phyloP scores from a whole-genome alignment of 2,797 vertebrate genomes.

The Siniperca scherzeri region DNA sequence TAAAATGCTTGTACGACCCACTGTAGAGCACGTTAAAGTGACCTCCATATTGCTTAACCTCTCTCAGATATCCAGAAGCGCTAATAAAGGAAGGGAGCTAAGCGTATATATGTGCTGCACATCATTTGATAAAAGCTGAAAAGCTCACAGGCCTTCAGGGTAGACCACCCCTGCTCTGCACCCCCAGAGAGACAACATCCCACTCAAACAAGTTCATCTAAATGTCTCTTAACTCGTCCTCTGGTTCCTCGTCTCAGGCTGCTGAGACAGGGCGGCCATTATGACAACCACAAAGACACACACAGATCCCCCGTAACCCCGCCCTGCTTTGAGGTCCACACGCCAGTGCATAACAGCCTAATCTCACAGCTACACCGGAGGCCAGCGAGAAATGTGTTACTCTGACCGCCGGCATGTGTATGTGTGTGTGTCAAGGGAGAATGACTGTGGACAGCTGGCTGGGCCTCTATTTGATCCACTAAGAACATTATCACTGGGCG shows the following conservation, averaged over 20 bases:
- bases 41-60: constrained; percentile 49
- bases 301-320: constrained; percentile 70
- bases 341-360: constrained; percentile 79
- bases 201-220: constrained; percentile 39
- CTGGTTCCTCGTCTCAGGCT: constrained; percentile 35
- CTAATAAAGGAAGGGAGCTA: not conserved
- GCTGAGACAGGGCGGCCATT: constrained; percentile 60
- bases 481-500: constrained; percentile 77
- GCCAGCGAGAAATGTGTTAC: constrained; percentile 78
- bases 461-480: constrained; percentile 80
- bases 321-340: constrained; percentile 76
- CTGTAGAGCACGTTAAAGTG: constrained; percentile 18
- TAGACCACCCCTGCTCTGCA: not conserved
- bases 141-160: constrained; percentile 21
- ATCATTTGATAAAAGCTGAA: not conserved
- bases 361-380: constrained; percentile 74
- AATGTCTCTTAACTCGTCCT: constrained; percentile 28
- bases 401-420: constrained; percentile 45
- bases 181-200: constrained; percentile 31
- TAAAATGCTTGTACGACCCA: constrained; percentile 9
- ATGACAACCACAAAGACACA: constrained; percentile 68
- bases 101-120: not conserved
- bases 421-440: constrained; percentile 70
- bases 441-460: constrained; percentile 84
- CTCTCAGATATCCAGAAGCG: constrained; percentile 27